phyloP scores from a whole-genome alignment of 2,797 vertebrate species.

The Enteromius trimaculatus region DNA sequence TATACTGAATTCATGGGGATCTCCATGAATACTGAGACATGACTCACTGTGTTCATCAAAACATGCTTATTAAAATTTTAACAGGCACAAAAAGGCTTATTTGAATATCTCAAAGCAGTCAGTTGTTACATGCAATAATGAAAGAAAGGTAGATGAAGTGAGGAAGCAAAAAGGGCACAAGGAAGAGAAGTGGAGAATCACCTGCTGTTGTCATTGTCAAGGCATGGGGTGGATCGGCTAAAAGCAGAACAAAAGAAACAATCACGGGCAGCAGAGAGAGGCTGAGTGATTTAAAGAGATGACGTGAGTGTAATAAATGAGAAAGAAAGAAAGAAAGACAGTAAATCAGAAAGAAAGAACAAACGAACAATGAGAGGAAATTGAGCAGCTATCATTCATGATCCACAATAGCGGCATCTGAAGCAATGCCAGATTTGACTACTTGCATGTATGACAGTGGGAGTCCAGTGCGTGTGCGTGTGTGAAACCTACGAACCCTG shows the following conservation, averaged over 20 bases:
- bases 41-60: constrained; percentile 7
- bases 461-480: constrained; percentile 1
- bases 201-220: constrained; percentile 99
- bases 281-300: constrained; percentile 37
- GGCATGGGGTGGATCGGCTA: constrained; percentile 95
- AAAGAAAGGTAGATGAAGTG: constrained; percentile 29
- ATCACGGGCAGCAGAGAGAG: constrained; percentile 75
- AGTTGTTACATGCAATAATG: constrained; percentile 24
- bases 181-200: constrained; percentile 81
- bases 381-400: constrained; percentile 29
- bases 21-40: constrained; percentile 7
- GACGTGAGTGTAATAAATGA: constrained; percentile 54
- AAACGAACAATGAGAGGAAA: constrained; percentile 21
- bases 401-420: constrained; percentile 6
- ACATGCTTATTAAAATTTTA: not conserved
- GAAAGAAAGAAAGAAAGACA: constrained; percentile 51
- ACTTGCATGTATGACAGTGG: not conserved
- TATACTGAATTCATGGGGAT: not conserved
- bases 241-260: constrained; percentile 86
- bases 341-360: constrained; percentile 32
- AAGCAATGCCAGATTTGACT: not conserved
- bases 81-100: not conserved
- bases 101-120: not conserved
- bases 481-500: constrained; percentile 83
- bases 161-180: constrained; percentile 31